Evolutionary conservation across 1,140 invertebrate genomes (phyloP).

Genomic region (Cotesia chilonis): DNA sequence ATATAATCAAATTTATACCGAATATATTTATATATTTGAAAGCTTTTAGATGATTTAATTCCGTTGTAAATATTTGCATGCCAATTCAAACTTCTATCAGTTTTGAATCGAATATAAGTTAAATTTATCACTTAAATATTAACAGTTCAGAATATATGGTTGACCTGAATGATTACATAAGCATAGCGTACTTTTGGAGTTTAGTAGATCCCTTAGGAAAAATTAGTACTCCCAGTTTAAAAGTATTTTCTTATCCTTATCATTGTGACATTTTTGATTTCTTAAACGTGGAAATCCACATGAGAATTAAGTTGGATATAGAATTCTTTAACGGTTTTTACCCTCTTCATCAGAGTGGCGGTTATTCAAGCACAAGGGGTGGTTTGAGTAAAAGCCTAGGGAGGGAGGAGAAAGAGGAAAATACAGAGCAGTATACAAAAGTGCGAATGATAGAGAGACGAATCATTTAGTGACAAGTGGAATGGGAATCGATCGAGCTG

Average conservation of each 20-base stretch:
- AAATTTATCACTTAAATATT: too few relatives aligned
- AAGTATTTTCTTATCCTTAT: not conserved
- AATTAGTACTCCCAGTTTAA: not conserved
- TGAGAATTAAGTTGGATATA: not conserved
- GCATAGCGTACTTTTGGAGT: too few relatives aligned
- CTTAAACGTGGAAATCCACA: not conserved
- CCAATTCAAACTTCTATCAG: too few relatives aligned
- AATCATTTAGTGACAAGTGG: constrained; percentile 24
- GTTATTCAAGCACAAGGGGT: not conserved
- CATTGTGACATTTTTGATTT: not conserved
- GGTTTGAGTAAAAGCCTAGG: not conserved
- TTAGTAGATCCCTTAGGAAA: too few relatives aligned
- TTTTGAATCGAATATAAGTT: too few relatives aligned
- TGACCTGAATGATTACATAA: too few relatives aligned
- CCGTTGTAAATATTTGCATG: too few relatives aligned
- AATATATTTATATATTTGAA: too few relatives aligned
- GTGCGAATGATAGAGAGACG: constrained; percentile 25
- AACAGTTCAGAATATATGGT: too few relatives aligned
- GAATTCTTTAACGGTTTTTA: constrained; percentile 3
- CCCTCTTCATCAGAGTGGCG: constrained; percentile 11
- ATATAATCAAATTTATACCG: too few relatives aligned
- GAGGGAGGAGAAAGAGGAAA: not conserved
- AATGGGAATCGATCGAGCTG: constrained; percentile 26
- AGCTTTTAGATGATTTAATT: too few relatives aligned
- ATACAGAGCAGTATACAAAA: not conserved